Conservation (phyloP, 2,113 vertebrate genomes). For the Triplophysa dalaica region DNA sequence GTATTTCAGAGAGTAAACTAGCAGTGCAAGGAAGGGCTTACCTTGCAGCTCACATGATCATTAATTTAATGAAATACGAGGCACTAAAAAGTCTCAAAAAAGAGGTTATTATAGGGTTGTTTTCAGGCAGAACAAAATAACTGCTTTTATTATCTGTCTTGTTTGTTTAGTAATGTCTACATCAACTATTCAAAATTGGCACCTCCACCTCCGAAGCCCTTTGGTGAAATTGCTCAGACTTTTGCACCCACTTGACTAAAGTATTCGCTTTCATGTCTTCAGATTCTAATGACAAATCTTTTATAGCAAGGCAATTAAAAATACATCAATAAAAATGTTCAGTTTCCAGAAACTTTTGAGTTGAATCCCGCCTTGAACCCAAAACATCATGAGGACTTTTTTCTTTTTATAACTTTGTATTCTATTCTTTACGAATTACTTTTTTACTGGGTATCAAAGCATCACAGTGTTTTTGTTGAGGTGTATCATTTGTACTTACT, state of each 20-base stretch:
- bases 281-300: not conserved
- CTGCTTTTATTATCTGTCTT: not conserved
- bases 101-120: constrained; percentile 20
- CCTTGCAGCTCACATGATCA: constrained; percentile 26
- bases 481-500: constrained; percentile 71
- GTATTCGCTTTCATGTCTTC: not conserved
- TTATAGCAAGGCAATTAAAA: not conserved
- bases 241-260: not conserved
- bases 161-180: constrained; percentile 16
- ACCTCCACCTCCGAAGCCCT: not conserved
- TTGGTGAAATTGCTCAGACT: not conserved
- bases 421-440: not conserved
- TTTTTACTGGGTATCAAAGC: not conserved
- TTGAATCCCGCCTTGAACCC: not conserved
- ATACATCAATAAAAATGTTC: not conserved
- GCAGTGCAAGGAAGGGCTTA: constrained; percentile 16
- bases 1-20: constrained; percentile 31
- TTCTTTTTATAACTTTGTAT: not conserved
- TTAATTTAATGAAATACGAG: constrained; percentile 36
- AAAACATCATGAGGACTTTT: not conserved
- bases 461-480: not conserved
- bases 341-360: not conserved
- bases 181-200: not conserved
- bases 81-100: constrained; percentile 16
- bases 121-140: constrained; percentile 1